Base-by-base conservation (phyloP, 2,797 vertebrate genomes). In the Aplochiton taeniatus region DNA sequence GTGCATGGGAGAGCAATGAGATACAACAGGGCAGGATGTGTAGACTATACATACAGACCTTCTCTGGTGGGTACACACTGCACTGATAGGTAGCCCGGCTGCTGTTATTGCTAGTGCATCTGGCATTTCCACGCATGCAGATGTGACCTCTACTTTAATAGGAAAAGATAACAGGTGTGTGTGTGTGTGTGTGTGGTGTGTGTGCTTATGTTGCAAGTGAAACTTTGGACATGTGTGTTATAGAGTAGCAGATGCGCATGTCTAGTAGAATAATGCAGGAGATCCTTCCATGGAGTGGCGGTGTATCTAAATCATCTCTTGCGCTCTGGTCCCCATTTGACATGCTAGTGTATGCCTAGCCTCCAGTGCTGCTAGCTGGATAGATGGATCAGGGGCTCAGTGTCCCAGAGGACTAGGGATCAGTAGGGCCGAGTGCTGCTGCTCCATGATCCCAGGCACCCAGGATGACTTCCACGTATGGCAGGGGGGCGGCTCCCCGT, bases 351-450 rank as follows among this genome's bases (percentile, higher is more conserved):
- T n/a, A n/a, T n/a, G n/a, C 31, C 31, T 3, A 31, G 31, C 31
- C 31, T 31, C 31, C 31, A 31, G 31, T 31, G 31, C 31, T 31
- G 31, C 6, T 31, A 31, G 31, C 3, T 31, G 31, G 31, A 31
- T 6, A 6, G 47, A 54, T 62, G 73, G 70, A 70, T 60, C 66
- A 52, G 56, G 44, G 14, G 63, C 18, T 44, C 53, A 49, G 48
- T 68, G 42, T 57, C 77, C 69, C 80, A n/a, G 58, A 77, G 70
- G 73, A 73, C 17, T 8, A 1, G 47, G 70, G 76, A 83, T 87
- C 71, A 85, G 67, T 61, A 45, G 9, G 77, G 71, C 68, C 80
- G 71, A 72, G 73, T 72, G 42, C 44, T 46, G 65, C 63, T 46
- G 48, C 18, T 53, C 55, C 31, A 31, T 57, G 49, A 63, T 54